Evolutionary conservation across 2,888 invertebrate species (phyloP), one percentile per base, ranked within the genome.

Genomic region (Chaetogeoica ovagalla): DNA sequence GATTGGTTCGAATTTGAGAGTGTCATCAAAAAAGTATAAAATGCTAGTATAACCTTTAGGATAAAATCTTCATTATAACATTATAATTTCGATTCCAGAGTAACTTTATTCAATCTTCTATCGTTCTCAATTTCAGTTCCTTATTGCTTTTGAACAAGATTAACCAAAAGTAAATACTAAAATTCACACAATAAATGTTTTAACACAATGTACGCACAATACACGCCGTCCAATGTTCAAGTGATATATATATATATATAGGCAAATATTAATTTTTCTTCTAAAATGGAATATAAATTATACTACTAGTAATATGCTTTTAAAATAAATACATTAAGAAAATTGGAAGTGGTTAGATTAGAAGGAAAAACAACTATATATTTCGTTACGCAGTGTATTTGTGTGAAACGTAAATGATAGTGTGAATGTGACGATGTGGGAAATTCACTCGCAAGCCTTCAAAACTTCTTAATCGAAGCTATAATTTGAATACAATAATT

Each of bases 1-100:
- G 39, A 66, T 55, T 23, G 65, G 55, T 0, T 6, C 52, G 11
- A 74, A 74, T 65, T 65, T 7, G 19, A 57, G 55, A 57, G 55
- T 21, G 39, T 39, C 63, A 66, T 65, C n/a, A 17, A 39, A 65
- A 70, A 65, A 57, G 30, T n/a, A 52, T 63, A 73, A 6, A n/a
- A 73, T n/a, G 7, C 19, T 30, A 30, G 17, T 30, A 63, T 37
- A 63, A 30, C 52, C 15, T n/a, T 19, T 21, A 15, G 15, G 30
- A n/a, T 37, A 37, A 74, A 39, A 55, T 65, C n/a, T 74, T 23
- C 11, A 74, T 66, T 57, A 43, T 21, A 21, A 6, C 21, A 0
- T 39, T 9, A 6, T 65, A 37, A 37, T 37, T 52, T 55, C 37
- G 55, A 63, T 74, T 37, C 63, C 30, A 11, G 21, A 55, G 5